Percentiles rank a stretch among this genome's conserved stretches.
Conservation (phyloP, 2,797 vertebrate species). For the Tauraco hartlaubi region DNA sequence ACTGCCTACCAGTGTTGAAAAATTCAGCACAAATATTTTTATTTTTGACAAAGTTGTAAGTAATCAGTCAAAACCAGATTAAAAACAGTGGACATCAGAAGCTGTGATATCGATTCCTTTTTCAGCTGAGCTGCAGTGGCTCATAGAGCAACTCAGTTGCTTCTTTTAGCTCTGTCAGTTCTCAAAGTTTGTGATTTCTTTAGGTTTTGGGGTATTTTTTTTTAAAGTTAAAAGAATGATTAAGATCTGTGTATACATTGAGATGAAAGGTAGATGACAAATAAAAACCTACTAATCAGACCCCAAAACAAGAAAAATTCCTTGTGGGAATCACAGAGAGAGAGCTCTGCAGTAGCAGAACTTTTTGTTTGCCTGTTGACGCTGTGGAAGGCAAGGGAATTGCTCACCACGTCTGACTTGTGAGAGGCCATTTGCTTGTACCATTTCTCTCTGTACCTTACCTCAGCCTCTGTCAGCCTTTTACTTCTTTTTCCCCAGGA, state of each 20-base stretch:
- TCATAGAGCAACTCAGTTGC: accelerated
- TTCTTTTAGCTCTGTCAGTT: background rate
- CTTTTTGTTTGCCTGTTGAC: background rate
- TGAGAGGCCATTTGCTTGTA: background rate
- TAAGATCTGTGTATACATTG: background rate
- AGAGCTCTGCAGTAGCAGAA: background rate
- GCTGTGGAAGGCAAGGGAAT: background rate
- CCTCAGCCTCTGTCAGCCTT: background rate
- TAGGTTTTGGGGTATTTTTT: background rate
- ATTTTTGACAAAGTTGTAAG: background rate
- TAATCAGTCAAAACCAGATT: background rate
- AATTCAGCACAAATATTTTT: background rate
- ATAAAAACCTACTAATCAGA: background rate
- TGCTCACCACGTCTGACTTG: background rate
- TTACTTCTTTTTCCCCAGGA: background rate
- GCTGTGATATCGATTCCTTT: background rate
- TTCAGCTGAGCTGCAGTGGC: background rate
- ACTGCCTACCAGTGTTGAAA: background rate
- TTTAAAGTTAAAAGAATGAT: background rate
- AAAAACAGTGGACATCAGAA: background rate
- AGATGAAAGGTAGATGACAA: background rate
- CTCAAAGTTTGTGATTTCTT: background rate
- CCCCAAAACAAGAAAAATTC: background rate
- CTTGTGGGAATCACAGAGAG: background rate
- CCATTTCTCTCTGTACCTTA: background rate